These are phyloP conservation scores for Chrysolina haemoptera DNA, from an alignment of 2,888 invertebrate genomes.

Conservation along the genomic window DNA sequence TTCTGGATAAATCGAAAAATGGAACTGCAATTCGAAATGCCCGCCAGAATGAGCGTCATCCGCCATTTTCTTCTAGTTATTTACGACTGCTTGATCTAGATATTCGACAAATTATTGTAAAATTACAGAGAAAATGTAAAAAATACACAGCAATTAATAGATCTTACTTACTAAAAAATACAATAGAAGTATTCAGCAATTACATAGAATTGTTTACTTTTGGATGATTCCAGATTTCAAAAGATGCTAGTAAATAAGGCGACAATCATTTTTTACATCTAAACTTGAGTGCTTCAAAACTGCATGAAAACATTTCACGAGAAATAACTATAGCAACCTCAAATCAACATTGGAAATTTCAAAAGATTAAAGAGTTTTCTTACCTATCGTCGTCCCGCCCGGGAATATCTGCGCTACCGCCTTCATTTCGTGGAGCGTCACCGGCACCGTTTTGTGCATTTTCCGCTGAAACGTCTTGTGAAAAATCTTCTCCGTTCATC, in stretches of 20 bases:
- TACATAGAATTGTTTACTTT: slow-evolving; percentile 51
- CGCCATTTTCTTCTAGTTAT: slow-evolving; percentile 57
- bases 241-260: background rate
- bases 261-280: background rate
- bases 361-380: slow-evolving; percentile 48
- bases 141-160: slow-evolving; percentile 56
- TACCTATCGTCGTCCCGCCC: slow-evolving; percentile 89
- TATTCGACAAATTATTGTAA: slow-evolving; percentile 47
- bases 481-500: slow-evolving; percentile 87
- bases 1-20: slow-evolving; percentile 17
- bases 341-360: background rate
- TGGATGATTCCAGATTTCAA: slow-evolving; percentile 59
- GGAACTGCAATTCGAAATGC: slow-evolving; percentile 57
- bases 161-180: slow-evolving; percentile 57
- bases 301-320: slow-evolving; percentile 18
- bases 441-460: slow-evolving; percentile 77
- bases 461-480: slow-evolving; percentile 79
- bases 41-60: slow-evolving; percentile 58
- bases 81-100: slow-evolving; percentile 51
- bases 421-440: slow-evolving; percentile 78
- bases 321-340: slow-evolving; percentile 7
- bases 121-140: slow-evolving; percentile 51
- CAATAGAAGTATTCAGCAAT: slow-evolving; percentile 44
- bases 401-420: slow-evolving; percentile 82
- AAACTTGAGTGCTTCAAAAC: background rate